Conservation (phyloP, 2,113 vertebrate genomes). For the Zosterops hypoxanthus region DNA sequence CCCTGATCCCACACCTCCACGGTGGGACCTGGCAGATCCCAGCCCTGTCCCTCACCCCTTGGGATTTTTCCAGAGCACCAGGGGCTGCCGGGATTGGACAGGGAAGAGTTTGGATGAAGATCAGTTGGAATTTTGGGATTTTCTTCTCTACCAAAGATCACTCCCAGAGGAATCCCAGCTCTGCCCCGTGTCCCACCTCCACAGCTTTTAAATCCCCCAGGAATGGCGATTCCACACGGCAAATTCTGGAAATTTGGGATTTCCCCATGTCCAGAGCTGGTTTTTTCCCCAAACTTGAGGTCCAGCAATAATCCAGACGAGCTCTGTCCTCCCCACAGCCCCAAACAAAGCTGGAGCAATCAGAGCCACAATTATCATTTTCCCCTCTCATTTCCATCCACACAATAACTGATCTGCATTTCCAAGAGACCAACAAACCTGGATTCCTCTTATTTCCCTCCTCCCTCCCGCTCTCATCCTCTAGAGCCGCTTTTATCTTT, state of each 20-base stretch:
- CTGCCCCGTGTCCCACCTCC: neutral
- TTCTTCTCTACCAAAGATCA: neutral
- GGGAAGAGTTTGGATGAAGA: neutral
- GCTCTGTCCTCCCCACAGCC: accelerated
- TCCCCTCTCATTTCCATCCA: neutral
- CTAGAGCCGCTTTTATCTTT: neutral
- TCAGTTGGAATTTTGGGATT: neutral
- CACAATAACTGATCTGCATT: neutral
- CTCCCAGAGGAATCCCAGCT: neutral
- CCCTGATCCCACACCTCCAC: no score
- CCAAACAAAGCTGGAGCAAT: neutral
- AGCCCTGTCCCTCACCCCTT: no score
- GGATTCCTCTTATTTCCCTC: neutral
- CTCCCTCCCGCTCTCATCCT: neutral
- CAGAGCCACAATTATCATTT: neutral
- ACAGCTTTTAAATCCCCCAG: neutral
- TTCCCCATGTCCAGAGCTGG: neutral
- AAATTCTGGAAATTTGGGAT: neutral
- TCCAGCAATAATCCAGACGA: accelerated
- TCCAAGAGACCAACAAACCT: neutral
- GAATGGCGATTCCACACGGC: accelerated
- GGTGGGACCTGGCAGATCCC: no score
- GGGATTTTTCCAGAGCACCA: no score
- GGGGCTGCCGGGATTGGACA: neutral
- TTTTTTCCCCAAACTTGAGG: neutral